Percentiles rank a stretch among this genome's conserved stretches.
phyloP scores from a whole-genome alignment of 1,140 invertebrate species.

The Pseudomyrmex flavicornis region DNA sequence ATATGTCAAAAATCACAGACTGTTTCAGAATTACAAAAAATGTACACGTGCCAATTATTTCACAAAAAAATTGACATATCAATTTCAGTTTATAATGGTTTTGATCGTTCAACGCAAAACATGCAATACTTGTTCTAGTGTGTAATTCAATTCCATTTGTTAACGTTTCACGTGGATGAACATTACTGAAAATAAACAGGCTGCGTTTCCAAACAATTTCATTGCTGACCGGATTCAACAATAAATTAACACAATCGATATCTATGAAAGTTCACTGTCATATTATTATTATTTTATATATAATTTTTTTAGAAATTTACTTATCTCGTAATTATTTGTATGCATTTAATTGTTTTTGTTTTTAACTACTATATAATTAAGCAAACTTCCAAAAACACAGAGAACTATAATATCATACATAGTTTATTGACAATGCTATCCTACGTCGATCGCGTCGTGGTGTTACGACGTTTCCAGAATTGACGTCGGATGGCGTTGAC shows the following conservation, averaged over 20 bases:
- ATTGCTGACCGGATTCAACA: background rate
- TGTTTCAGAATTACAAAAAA: background rate
- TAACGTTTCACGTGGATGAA: conserved; percentile 6
- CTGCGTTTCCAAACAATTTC: conserved; percentile 32
- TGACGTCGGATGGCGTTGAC: conserved; percentile 29
- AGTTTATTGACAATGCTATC: conserved; percentile 9
- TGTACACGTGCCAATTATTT: background rate
- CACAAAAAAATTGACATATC: background rate
- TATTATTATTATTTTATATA: background rate
- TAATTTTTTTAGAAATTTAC: background rate
- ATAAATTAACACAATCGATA: conserved; percentile 1
- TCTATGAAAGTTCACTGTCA: background rate
- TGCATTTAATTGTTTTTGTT: background rate
- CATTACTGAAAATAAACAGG: conserved; percentile 5
- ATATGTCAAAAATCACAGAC: background rate
- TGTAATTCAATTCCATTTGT: conserved; percentile 25
- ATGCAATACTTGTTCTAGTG: background rate
- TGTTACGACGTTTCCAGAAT: background rate
- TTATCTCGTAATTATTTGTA: conserved; percentile 2
- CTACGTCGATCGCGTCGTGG: background rate
- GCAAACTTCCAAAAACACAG: background rate
- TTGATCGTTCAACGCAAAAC: background rate
- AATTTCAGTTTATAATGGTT: conserved; percentile 22
- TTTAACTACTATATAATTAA: background rate
- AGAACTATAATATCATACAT: conserved; percentile 57